Percentiles rank a stretch among this genome's conserved stretches.
phyloP scores from a whole-genome alignment of 2,888 invertebrate species.

The Amitus sp. region DNA sequence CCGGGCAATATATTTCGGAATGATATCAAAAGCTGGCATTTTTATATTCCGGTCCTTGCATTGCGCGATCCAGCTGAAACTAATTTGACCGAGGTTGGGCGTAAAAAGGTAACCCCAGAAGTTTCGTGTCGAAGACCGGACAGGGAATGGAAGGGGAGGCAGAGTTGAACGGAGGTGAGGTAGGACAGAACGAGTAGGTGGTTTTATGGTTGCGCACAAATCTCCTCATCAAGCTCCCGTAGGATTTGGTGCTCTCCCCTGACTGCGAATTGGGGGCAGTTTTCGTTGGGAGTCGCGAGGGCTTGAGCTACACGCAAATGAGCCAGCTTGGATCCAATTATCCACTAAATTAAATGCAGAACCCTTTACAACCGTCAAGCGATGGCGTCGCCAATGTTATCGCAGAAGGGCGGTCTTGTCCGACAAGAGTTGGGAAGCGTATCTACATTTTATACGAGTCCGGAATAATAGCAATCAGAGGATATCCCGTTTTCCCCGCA shows the following conservation, averaged over 20 bases:
- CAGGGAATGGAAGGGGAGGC: not conserved
- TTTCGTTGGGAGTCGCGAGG: slow-evolving; percentile 35
- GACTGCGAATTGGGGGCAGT: slow-evolving; percentile 50
- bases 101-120: not conserved
- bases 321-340: slow-evolving; percentile 65
- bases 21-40: too few relatives aligned
- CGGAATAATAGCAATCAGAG: slow-evolving; percentile 25
- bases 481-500: slow-evolving; percentile 24
- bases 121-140: slow-evolving; percentile 17
- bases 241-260: slow-evolving; percentile 46
- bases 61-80: too few relatives aligned
- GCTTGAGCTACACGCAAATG: slow-evolving; percentile 56
- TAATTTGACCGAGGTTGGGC: too few relatives aligned
- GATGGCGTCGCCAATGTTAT: slow-evolving; percentile 49
- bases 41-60: too few relatives aligned
- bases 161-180: slow-evolving; percentile 23
- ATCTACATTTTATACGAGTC: slow-evolving; percentile 49
- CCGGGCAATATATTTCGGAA: too few relatives aligned
- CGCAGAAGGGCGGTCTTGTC: slow-evolving; percentile 38
- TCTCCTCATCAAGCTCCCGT: slow-evolving; percentile 63
- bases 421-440: slow-evolving; percentile 44
- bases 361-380: slow-evolving; percentile 52
- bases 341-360: slow-evolving; percentile 65
- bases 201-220: slow-evolving; percentile 64
- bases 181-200: slow-evolving; percentile 40